A percentile compares a stretch with the other conserved stretches of the same genome.
phyloP scores from a whole-genome alignment of 2,888 invertebrate genomes.

The Drosophila neoperkinsi region DNA sequence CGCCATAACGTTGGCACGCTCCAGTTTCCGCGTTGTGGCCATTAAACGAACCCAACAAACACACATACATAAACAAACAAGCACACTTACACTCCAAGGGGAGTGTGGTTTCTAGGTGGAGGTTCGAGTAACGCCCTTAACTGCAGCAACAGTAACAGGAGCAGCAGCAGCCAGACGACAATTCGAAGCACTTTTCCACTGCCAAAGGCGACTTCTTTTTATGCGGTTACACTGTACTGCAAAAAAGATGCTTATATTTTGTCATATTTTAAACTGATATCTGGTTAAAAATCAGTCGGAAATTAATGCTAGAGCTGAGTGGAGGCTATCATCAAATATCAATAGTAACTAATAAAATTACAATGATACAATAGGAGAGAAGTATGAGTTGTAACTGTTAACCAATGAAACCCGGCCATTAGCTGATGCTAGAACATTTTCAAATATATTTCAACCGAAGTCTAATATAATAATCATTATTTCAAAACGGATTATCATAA shows the following conservation, averaged over 20 bases:
- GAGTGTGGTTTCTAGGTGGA: constrained; percentile 32
- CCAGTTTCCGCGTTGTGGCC: constrained; percentile 77
- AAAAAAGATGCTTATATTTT: constrained; percentile 7
- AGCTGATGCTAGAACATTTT: neutral
- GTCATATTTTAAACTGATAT: constrained; percentile 16
- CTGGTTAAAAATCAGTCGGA: neutral
- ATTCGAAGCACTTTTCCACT: constrained; percentile 41
- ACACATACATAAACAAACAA: constrained; percentile 32
- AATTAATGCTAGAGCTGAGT: no score
- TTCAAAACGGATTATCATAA: neutral
- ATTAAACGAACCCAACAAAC: constrained; percentile 69
- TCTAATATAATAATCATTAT: neutral
- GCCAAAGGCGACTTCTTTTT: constrained; percentile 34
- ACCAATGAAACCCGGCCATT: neutral
- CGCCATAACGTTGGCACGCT: constrained; percentile 66
- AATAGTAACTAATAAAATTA: no score
- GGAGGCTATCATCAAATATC: no score
- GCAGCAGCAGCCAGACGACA: constrained; percentile 35
- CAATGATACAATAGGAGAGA: neutral
- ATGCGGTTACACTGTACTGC: constrained; percentile 31
- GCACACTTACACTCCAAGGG: constrained; percentile 12
- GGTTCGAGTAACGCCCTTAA: constrained; percentile 53
- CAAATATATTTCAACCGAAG: neutral
- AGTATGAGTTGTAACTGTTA: neutral
- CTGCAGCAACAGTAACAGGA: constrained; percentile 22